Base-by-base conservation (phyloP, 2,113 vertebrate genomes). In the Hyaena hyaena region DNA sequence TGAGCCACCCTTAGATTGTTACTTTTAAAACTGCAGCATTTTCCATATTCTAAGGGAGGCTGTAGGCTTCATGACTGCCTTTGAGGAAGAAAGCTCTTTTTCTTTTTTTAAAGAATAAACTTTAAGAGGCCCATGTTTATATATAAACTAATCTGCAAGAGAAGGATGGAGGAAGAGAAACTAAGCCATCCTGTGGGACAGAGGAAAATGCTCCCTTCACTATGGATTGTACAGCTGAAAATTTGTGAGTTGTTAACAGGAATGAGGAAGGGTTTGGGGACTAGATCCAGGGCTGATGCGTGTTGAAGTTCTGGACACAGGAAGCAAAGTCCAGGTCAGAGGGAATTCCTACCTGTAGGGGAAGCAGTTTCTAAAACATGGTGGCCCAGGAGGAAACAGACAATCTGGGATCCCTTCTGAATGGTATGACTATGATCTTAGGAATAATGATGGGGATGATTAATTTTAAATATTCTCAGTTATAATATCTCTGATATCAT, bases 11-110 rank as follows among this genome's bases (percentile, higher is more conserved):
- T 7, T 61, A 21, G 65, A 66, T 31, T 23, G 24, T 76, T 87
- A 58, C 17, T 80, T 95, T 92, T 58, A 53, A 96, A 90, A 85
- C 66, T 82, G 19, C 35, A 85, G 33, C 4, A 14, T 93, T 84
- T 93, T 61, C 28, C 35, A 77, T 21, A 68, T 50, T 48, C 8
- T 45, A 48, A 87, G 28, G 50, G 19, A 84, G 3, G 7, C n/a
- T 48, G 58, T 0, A 81, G 35, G 81, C 6, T 39, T 80, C n/a
- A 50, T 55, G 33, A 68, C 12, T 48, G 86, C 58, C 45, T 92
- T 82, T 93, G 55, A 95, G 43, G 35, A 55, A 11, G 23, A 76
- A 4, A 50, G 4, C 23, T 81, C 5, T 61, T 65, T 80, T 74
- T 85, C 26, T 74, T 85, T 74, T 85, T 33, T 74, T 85, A 23